Base-by-base conservation (phyloP, 2,888 invertebrate species). In the Neria commutata region DNA sequence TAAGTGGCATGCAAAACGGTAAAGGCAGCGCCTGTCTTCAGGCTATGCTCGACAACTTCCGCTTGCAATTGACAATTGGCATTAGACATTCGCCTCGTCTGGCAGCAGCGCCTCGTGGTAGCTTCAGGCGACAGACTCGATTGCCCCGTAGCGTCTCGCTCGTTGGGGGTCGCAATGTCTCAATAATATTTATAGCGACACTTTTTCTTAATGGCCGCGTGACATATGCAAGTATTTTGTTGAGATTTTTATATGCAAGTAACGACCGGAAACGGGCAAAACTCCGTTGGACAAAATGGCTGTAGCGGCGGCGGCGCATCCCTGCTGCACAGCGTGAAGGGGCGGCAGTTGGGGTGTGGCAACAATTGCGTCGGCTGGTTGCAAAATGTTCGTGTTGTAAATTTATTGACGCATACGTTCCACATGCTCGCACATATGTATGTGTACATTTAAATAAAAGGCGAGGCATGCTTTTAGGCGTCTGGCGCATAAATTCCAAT, bases 101-200 rank as follows among this genome's bases (percentile, higher is more conserved):
- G 21, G 42, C 17, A 42, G 21, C 42, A 17, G 4, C 6, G 4
- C 6, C 19, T n/a, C 17, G 14, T 29, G 33, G n/a, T 42, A 50
- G 1, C 17, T 46, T 23, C n/a, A 26, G 16, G 19, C n/a, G 19
- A 23, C 4, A 8, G 10, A 37, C 29, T 21, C 33, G 45, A 46
- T 21, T 17, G 17, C 19, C 16, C 23, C 14, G 16, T 51, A 14
- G 34, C 14, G n/a, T 25, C 23, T n/a, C 34, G 8, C 34, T n/a
- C 23, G 42, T 33, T 10, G 57, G 21, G 45, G 17, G 37, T 29
- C 56, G 55, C 53, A 55, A 56, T 56, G 56, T 58, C 68, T 73
- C 69, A 66, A 75, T 74, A 71, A 75, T 75, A 75, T 75, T 75
- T 76, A 76, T 75, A 64, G 74, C 72, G 59, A 66, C 74, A 72